These are phyloP conservation scores for Phataginus tetradactyla DNA, from an alignment of 2,797 vertebrate species.

Conservation along the genomic window DNA sequence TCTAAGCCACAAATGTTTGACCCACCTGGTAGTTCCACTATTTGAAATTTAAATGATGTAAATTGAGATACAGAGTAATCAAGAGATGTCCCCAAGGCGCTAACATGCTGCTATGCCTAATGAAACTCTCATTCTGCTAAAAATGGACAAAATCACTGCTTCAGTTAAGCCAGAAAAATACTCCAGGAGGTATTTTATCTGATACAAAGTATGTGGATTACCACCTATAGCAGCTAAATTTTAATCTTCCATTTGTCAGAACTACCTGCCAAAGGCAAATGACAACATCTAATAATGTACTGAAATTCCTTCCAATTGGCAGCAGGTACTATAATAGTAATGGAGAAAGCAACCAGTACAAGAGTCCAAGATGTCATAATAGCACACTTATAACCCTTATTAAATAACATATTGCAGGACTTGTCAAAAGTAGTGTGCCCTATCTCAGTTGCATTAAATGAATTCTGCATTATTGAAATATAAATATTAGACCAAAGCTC, in stretches of 20 bases:
- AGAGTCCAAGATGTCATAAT: not conserved
- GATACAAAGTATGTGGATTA: constrained; percentile 38
- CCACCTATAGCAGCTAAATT: not conserved
- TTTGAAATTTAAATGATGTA: constrained; percentile 26
- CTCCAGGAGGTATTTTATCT: constrained; percentile 8
- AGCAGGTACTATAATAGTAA: not conserved
- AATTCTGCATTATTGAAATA: not conserved
- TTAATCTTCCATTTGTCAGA: constrained; percentile 63
- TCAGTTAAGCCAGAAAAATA: constrained; percentile 35
- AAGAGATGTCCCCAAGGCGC: constrained; percentile 11
- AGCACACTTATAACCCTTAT: not conserved
- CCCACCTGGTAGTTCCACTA: not conserved
- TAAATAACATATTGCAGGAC: not conserved
- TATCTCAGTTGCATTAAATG: not conserved
- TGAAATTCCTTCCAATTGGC: not conserved
- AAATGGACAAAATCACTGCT: constrained; percentile 41
- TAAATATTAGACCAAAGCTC: not conserved
- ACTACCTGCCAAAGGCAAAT: constrained; percentile 58
- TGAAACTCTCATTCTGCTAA: constrained; percentile 38
- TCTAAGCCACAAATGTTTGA: constrained; percentile 39
- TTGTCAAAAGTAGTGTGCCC: not conserved
- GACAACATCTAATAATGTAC: constrained; percentile 1
- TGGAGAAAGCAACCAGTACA: not conserved
- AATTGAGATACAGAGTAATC: constrained; percentile 34
- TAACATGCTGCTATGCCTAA: not conserved